Base-by-base conservation (phyloP, 2,797 vertebrate genomes). In the Cynopterus sphinx region DNA sequence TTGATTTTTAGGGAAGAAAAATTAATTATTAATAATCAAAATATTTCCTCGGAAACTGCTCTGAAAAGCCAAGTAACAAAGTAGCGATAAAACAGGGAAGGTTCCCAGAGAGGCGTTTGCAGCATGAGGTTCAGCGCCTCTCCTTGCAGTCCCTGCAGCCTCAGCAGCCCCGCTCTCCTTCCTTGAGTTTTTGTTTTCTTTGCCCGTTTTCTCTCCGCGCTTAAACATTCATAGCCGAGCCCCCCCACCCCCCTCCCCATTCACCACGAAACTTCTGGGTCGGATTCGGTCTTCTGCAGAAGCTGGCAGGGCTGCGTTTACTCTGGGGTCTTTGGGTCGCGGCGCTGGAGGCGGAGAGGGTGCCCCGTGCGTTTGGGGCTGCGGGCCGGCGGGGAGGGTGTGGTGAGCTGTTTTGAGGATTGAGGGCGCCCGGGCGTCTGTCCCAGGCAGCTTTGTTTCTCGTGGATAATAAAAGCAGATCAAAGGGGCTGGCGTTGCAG, bases 371-470 rank as follows among this genome's bases (percentile, higher is more conserved):
- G 57, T 51, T 82, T 19, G 46, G 77, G 95, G 74, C 75, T n/a
- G 82, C 55, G 3, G 75, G 93, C 65, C 49, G 75, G 88, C 73
- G 68, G 86, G 85, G 87, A 84, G 83, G 78, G 89, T 33, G 96
- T 5, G 92, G 86, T 74, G 89, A 90, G 96, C 82, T 89, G 74
- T 98, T 97, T 96, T 33, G 90, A 97, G 98, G 98, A 98, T 98
- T 96, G 98, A 97, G 96, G 96, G 97, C 98, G 97, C 87, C 97
- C 96, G 98, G 87, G 98, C 96, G 97, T 96, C 96, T 98, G 98
- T 97, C 98, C 98, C 94, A 75, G 98, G 98, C 97, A 98, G 98
- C 98, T 98, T 98, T 99, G 98, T 99, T 98, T 99, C 97, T 98
- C 70, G 94, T 88, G 95, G 97, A 98, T 98, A 99, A 98, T 98